Conservation (phyloP, 2,113 vertebrate genomes). For the Nothoprocta pentlandii region DNA sequence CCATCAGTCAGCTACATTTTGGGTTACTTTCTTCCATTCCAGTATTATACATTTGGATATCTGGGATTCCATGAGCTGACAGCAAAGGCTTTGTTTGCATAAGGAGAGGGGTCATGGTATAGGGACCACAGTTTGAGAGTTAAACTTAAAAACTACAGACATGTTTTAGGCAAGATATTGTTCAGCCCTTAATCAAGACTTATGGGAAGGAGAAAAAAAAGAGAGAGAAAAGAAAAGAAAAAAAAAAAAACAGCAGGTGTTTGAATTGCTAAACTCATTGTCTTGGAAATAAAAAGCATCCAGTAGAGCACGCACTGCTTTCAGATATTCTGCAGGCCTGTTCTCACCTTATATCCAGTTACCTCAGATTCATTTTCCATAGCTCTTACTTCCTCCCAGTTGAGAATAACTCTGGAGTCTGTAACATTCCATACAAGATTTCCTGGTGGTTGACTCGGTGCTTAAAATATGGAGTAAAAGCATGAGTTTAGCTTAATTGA, state of each 20-base stretch:
- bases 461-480: constrained; percentile 74
- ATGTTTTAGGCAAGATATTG: background rate
- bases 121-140: background rate
- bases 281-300: background rate
- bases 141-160: background rate
- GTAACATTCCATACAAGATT: constrained; percentile 93
- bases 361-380: constrained; percentile 93
- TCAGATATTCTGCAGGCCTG: background rate
- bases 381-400: constrained; percentile 93
- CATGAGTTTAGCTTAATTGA: background rate
- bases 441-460: constrained; percentile 90
- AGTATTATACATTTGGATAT: background rate
- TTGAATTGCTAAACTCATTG: background rate
- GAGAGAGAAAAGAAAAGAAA: no score
- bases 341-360: constrained; percentile 89
- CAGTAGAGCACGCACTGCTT: fast-evolving
- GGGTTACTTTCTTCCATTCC: background rate
- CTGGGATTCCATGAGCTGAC: background rate
- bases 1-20: background rate
- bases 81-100: background rate
- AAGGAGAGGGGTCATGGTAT: background rate
- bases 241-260: background rate
- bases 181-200: background rate
- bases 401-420: constrained; percentile 87
- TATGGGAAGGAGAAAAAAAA: background rate